Evolutionary conservation across 2,888 invertebrate genomes (phyloP).

Genomic region (Tanytarsus gracilentus): DNA sequence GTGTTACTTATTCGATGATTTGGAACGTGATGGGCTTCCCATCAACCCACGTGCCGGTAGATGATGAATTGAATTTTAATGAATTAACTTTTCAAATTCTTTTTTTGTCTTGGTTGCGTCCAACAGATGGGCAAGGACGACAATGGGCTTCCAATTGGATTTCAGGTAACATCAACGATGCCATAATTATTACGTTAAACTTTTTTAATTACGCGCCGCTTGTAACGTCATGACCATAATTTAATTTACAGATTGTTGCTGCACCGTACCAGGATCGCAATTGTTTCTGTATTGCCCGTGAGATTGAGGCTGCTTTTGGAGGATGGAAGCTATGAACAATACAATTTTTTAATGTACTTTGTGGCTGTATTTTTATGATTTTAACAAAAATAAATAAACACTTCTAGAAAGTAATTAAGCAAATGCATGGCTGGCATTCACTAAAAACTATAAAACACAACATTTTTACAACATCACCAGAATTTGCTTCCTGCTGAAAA

Average conservation of each 20-base stretch:
- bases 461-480: too few relatives aligned
- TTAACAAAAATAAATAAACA: background rate
- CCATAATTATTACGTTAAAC: background rate
- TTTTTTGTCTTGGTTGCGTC: background rate
- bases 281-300: slow-evolving; percentile 68
- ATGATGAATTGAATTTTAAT: background rate
- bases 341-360: background rate
- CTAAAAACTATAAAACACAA: too few relatives aligned
- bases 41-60: slow-evolving; percentile 58
- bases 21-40: slow-evolving; percentile 69
- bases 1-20: slow-evolving; percentile 54
- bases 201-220: background rate
- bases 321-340: slow-evolving; percentile 55
- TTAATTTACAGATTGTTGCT: slow-evolving; percentile 53
- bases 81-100: too few relatives aligned
- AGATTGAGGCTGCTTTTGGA: slow-evolving; percentile 68
- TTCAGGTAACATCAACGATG: slow-evolving; percentile 51
- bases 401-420: too few relatives aligned
- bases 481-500: too few relatives aligned
- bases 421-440: too few relatives aligned
- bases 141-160: slow-evolving; percentile 61
- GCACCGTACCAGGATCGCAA: slow-evolving; percentile 67
- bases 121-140: slow-evolving; percentile 47
- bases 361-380: background rate
- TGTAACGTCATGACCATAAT: background rate